Evolutionary conservation across 1,140 invertebrate genomes (phyloP), one percentile per base, ranked within the genome.

Genomic region (Globodera ellingtonae): DNA sequence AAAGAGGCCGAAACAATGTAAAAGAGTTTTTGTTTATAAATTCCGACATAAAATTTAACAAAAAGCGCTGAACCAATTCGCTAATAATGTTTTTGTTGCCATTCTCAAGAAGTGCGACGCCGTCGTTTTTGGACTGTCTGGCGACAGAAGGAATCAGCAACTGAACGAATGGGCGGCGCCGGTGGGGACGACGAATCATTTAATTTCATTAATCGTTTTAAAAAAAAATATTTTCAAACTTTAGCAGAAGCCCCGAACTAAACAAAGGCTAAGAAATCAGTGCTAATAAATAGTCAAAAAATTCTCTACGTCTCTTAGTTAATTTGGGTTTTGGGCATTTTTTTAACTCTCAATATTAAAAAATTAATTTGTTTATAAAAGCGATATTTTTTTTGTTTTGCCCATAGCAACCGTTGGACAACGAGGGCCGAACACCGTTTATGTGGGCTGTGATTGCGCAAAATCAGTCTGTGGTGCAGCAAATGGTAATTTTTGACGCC

Each of bases 401-500:
- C 35, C 7, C 80, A 75, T 59, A 84, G 85, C 71, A 84, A 44
- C 46, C 85, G n/a, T 21, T 79, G 35, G 83, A 84, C 66, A 62
- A 52, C 44, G 78, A 84, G 21, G 72, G 73, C 21, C 80, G 83
- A 56, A 79, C 83, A 8, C 66, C 66, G 24, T 86, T 84, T 18
- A 84, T 84, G 83, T 84, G 83, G 83, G 83, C 85, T 21, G 82
- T 84, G 35, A 73, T 85, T 46, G 84, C 83, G 24, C 72, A 86
- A 72, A 81, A 79, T 65, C 75, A 72, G 47, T 56, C 80, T 62
- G 71, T 84, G 18, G 85, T 86, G 0, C n/a, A 48, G 69, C 56
- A 52, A 52, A 84, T 84, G 18, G 72, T 84, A 24, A 70, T 24
- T 8, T 56, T 56, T 13, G 21, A 2, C 35, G 35, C 35, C 35